Evolutionary conservation across 2,113 vertebrate genomes (phyloP).

Genomic region (Apistogramma diplotaenia): DNA sequence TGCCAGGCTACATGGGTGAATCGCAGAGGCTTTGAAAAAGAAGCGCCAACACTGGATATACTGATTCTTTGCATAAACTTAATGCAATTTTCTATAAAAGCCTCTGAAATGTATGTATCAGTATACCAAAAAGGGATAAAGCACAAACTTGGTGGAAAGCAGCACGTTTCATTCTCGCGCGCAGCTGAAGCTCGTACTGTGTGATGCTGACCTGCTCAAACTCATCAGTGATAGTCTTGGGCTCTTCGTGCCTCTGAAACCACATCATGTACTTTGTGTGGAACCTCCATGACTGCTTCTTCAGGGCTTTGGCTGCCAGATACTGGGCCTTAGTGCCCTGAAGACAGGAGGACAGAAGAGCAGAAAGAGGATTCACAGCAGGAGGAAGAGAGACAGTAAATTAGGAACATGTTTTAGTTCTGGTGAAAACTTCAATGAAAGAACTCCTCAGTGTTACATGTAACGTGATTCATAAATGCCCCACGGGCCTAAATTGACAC

Average conservation of each 20-base stretch:
- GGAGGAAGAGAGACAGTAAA: not conserved
- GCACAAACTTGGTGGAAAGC: too few relatives aligned
- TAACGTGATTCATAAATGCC: not conserved
- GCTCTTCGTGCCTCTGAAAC: constrained; percentile 95
- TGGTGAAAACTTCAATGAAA: not conserved
- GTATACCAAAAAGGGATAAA: too few relatives aligned
- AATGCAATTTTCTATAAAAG: too few relatives aligned
- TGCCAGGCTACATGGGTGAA: too few relatives aligned
- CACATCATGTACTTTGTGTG: constrained; percentile 99
- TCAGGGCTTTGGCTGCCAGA: constrained; percentile 91
- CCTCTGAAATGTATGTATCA: too few relatives aligned
- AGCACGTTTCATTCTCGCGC: too few relatives aligned
- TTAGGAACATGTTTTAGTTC: not conserved
- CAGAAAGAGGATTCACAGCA: too few relatives aligned
- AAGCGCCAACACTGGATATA: too few relatives aligned
- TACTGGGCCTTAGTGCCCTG: constrained; percentile 95
- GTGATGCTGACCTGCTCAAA: constrained; percentile 85
- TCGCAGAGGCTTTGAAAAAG: too few relatives aligned
- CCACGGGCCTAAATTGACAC: not conserved
- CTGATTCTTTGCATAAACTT: too few relatives aligned
- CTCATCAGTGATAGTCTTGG: constrained; percentile 93
- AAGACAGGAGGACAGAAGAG: not conserved
- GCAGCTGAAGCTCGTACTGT: too few relatives aligned
- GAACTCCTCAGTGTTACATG: not conserved
- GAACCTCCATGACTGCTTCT: constrained; percentile 95